phyloP scores from a whole-genome alignment of 2,797 vertebrate genomes.

The Eulemur albifrons region DNA sequence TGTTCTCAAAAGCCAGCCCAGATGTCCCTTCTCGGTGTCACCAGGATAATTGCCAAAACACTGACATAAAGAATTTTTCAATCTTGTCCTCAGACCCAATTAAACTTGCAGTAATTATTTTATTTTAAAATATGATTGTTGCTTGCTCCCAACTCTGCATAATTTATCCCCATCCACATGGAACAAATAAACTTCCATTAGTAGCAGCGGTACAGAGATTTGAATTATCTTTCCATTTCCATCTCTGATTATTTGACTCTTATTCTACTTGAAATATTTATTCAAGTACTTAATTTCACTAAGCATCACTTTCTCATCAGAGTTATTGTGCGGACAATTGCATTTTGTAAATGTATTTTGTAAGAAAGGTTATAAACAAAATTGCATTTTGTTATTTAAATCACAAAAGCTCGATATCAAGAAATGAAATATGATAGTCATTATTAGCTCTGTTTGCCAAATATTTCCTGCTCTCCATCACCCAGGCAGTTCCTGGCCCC shows the following conservation, averaged over 20 bases:
- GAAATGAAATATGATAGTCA: neutral
- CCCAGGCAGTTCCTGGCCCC: neutral
- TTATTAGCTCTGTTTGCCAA: neutral
- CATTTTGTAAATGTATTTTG: neutral
- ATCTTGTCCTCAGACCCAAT: neutral
- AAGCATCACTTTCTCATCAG: neutral
- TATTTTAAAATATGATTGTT: neutral
- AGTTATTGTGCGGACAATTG: neutral
- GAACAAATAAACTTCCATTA: neutral
- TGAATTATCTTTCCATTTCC: conserved; percentile 25
- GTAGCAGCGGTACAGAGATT: neutral
- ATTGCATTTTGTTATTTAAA: conserved; percentile 11
- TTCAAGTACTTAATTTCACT: conserved; percentile 7
- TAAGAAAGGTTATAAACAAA: neutral
- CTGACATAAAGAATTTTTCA: neutral
- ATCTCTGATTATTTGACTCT: neutral
- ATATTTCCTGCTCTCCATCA: neutral
- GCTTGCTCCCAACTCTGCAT: neutral
- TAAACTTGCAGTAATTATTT: conserved; percentile 16
- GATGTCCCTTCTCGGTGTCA: neutral
- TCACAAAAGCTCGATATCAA: conserved; percentile 2
- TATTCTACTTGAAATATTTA: neutral
- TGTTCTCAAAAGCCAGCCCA: neutral
- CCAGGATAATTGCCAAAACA: neutral
- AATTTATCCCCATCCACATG: neutral